A percentile compares a stretch with the other conserved stretches of the same genome.
These are phyloP conservation scores for Hydrochoerus hydrochaeris DNA, from an alignment of 2,113 vertebrate species.

Conservation along the genomic window DNA sequence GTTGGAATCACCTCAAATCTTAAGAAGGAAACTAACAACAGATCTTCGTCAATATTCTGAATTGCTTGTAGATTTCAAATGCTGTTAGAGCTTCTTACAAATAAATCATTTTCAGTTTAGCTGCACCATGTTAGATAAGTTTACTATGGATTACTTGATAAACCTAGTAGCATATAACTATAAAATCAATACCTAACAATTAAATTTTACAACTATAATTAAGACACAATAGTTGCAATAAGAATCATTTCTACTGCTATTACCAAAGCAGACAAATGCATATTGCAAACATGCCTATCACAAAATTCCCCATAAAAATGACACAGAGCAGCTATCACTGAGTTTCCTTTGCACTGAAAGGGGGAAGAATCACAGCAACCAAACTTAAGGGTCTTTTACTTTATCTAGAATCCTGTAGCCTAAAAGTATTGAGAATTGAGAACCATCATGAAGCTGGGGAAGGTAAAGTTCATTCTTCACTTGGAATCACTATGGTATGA, in stretches of 20 bases:
- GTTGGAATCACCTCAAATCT: not conserved
- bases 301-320: not conserved
- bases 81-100: not conserved
- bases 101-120: not conserved
- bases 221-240: not conserved
- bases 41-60: not conserved
- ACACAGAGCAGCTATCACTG: not conserved
- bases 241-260: not conserved
- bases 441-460: not conserved
- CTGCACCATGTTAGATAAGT: not conserved
- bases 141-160: not conserved
- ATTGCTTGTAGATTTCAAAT: not conserved
- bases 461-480: not conserved
- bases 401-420: not conserved
- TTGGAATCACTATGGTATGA: not conserved
- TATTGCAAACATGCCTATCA: not conserved
- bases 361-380: not conserved
- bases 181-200: not conserved
- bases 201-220: conserved; percentile 11
- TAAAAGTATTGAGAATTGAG: not conserved
- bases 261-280: not conserved
- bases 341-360: not conserved
- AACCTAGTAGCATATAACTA: not conserved
- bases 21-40: not conserved
- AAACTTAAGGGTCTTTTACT: not conserved